phyloP scores from a whole-genome alignment of 2,113 vertebrate genomes.

The Cygnus buccinator region DNA sequence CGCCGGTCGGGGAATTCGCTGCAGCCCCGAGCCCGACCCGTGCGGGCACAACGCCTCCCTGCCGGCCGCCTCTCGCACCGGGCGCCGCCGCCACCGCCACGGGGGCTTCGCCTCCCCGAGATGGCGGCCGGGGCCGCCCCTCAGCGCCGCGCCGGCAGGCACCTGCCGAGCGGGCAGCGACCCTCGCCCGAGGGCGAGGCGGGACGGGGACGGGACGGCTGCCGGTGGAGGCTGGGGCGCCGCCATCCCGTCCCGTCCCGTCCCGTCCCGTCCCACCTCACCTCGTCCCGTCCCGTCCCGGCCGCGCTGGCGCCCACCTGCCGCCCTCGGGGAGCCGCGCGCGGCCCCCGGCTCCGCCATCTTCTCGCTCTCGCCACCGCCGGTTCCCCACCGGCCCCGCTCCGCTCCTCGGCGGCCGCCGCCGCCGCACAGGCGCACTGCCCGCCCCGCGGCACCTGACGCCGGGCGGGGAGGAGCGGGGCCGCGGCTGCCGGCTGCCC shows the following conservation, averaged over 20 bases:
- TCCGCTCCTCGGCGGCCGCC: neutral
- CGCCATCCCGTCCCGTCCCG: too few relatives aligned
- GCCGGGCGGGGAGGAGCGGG: neutral
- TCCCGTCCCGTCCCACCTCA: too few relatives aligned
- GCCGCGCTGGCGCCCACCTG: constrained; percentile 47
- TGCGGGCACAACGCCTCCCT: neutral
- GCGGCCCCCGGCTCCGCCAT: constrained; percentile 50
- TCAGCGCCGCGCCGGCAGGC: neutral
- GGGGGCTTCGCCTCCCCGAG: neutral
- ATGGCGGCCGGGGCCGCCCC: neutral
- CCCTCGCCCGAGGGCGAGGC: neutral
- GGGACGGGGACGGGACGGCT: too few relatives aligned
- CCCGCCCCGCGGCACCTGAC: constrained; percentile 15
- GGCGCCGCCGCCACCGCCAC: neutral
- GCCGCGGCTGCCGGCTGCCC: neutral
- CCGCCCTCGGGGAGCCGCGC: constrained; percentile 51
- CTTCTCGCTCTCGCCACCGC: neutral
- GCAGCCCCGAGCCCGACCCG: neutral
- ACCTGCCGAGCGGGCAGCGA: neutral
- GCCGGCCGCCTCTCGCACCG: neutral
- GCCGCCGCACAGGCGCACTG: constrained; percentile 67
- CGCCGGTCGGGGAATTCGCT: neutral
- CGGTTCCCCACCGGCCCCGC: neutral
- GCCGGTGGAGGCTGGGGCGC: too few relatives aligned
- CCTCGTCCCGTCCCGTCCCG: neutral